Evolutionary conservation across 2,113 vertebrate species (phyloP).

Genomic region (Ascaphus truei): DNA sequence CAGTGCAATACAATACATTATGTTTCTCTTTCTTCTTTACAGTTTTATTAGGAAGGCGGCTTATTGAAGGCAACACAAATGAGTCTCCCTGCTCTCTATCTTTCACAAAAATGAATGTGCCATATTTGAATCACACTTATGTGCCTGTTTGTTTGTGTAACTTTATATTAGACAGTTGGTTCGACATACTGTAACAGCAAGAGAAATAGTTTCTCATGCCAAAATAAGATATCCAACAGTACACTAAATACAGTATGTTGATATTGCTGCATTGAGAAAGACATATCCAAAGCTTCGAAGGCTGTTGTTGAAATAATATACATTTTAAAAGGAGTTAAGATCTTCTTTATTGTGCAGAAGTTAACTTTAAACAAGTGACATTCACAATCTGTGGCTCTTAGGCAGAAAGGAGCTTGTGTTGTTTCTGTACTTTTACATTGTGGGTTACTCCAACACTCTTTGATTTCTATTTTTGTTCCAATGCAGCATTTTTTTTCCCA

Average conservation of each 20-base stretch:
- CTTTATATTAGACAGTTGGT: background rate
- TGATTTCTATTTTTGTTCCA: no score
- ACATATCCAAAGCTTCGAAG: background rate
- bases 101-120: no score
- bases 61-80: no score
- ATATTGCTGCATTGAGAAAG: background rate
- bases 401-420: background rate
- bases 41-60: no score
- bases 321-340: background rate
- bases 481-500: no score
- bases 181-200: background rate
- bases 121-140: background rate
- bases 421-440: no score
- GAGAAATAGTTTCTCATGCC: background rate
- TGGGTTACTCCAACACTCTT: no score
- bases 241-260: background rate
- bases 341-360: background rate
- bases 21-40: no score
- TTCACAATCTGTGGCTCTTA: background rate
- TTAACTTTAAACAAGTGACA: background rate
- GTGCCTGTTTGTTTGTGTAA: background rate
- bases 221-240: background rate
- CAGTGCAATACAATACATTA: no score
- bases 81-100: no score
- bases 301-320: slow-evolving; percentile 6